These are phyloP conservation scores for Dasypogon diadema DNA, from an alignment of 2,888 invertebrate species.

Conservation along the genomic window DNA sequence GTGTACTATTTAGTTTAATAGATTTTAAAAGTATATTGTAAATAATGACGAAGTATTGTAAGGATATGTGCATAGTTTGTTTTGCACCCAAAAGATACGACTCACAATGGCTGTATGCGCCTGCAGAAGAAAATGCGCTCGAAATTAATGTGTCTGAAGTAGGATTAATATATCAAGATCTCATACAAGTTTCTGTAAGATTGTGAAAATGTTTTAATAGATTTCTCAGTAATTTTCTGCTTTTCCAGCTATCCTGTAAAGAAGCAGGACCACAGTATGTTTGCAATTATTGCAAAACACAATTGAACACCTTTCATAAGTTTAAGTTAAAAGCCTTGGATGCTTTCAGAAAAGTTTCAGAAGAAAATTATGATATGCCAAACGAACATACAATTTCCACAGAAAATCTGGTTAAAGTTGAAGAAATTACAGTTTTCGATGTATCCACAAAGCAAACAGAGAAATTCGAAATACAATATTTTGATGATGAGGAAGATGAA, in stretches of 20 bases:
- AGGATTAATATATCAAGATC: slow-evolving; percentile 12
- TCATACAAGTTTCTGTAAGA: slow-evolving; percentile 22
- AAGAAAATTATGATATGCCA: not conserved
- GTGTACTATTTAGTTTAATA: not conserved
- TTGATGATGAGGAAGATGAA: slow-evolving; percentile 23
- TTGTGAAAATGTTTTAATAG: not conserved
- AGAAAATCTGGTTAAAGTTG: slow-evolving; percentile 16
- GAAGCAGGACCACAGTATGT: slow-evolving; percentile 16
- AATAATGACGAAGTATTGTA: slow-evolving; percentile 8
- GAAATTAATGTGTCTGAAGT: slow-evolving; percentile 1
- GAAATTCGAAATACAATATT: slow-evolving; percentile 50
- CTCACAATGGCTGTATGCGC: not conserved
- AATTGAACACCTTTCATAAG: slow-evolving; percentile 46
- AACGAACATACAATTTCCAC: not conserved
- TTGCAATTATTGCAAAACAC: slow-evolving; percentile 46
- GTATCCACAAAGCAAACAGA: slow-evolving; percentile 37
- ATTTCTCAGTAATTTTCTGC: not conserved
- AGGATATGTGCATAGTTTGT: slow-evolving; percentile 43
- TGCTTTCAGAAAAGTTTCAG: slow-evolving; percentile 35
- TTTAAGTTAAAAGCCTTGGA: slow-evolving; percentile 50
- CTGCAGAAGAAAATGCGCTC: not conserved
- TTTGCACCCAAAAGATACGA: slow-evolving; percentile 22
- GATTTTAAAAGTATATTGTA: not conserved
- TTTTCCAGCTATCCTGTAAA: slow-evolving; percentile 7
- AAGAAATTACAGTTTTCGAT: slow-evolving; percentile 49